phyloP scores from a whole-genome alignment of 1,140 invertebrate genomes.

The Limonius californicus region DNA sequence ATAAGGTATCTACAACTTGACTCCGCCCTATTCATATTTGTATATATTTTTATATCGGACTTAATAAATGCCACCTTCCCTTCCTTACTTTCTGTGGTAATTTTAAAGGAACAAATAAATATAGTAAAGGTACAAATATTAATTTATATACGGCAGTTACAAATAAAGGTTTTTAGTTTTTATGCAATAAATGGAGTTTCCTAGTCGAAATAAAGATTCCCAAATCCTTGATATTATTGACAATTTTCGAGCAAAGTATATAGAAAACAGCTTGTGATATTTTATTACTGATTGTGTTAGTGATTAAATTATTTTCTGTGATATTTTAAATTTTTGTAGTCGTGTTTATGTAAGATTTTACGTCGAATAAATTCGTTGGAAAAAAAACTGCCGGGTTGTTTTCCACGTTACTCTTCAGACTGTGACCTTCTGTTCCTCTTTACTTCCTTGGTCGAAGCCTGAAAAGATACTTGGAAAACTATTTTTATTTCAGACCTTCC shows the following conservation, averaged over 20 bases:
- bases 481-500: conserved; percentile 38
- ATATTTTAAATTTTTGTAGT: conserved; percentile 28
- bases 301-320: conserved; percentile 16
- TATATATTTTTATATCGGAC: conserved; percentile 27
- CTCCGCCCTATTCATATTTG: conserved; percentile 36
- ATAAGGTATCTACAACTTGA: conserved; percentile 76
- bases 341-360: conserved; percentile 24
- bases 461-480: conserved; percentile 39
- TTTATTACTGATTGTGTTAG: not conserved
- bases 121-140: not conserved
- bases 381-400: conserved; percentile 27
- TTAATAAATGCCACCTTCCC: conserved; percentile 41
- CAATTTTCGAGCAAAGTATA: too few species aligned
- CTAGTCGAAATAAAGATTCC: conserved; percentile 8
- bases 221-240: not conserved
- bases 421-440: conserved; percentile 13
- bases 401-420: conserved; percentile 40
- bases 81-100: conserved; percentile 27
- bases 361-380: conserved; percentile 42
- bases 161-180: not conserved
- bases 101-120: not conserved
- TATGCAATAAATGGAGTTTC: not conserved
- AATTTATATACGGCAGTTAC: not conserved
- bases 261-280: conserved; percentile 11
- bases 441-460: conserved; percentile 22